A percentile compares a stretch with the other conserved stretches of the same genome.
phyloP scores from a whole-genome alignment of 2,888 invertebrate genomes.

The Stratiomys singularior region DNA sequence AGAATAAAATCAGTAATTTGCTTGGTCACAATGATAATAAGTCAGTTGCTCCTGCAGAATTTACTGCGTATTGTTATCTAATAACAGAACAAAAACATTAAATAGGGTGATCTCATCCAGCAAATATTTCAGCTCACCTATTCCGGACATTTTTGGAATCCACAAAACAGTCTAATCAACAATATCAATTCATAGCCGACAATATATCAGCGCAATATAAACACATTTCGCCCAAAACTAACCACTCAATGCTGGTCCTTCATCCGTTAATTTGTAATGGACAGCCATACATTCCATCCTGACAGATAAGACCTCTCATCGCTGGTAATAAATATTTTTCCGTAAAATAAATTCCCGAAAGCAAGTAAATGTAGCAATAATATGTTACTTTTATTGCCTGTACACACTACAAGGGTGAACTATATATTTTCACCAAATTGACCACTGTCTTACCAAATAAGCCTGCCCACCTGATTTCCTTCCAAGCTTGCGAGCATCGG shows the following conservation, averaged over 20 bases:
- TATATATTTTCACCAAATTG: constrained; percentile 29
- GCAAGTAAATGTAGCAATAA: constrained; percentile 29
- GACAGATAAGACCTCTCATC: neutral
- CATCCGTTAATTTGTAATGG: constrained; percentile 19
- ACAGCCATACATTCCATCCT: neutral
- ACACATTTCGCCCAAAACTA: neutral
- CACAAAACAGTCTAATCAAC: too few relatives aligned
- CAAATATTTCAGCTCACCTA: too few relatives aligned
- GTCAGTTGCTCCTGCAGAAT: too few relatives aligned
- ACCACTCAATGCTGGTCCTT: neutral
- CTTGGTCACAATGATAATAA: too few relatives aligned
- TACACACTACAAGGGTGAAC: constrained; percentile 19
- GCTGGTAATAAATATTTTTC: constrained; percentile 1
- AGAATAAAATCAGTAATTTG: too few relatives aligned
- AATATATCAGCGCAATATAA: too few relatives aligned
- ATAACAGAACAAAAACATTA: too few relatives aligned
- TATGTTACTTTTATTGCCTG: constrained; percentile 32
- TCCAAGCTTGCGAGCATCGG: neutral
- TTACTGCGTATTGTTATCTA: too few relatives aligned
- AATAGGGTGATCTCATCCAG: too few relatives aligned
- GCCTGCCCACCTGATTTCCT: constrained; percentile 14
- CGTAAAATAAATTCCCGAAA: constrained; percentile 2
- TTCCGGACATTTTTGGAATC: too few relatives aligned
- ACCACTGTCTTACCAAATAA: constrained; percentile 10
- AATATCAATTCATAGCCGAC: too few relatives aligned